A percentile compares a stretch with the other conserved stretches of the same genome.
Conservation (phyloP, 2,888 invertebrate genomes). For the Aspidiotus rigidus region DNA sequence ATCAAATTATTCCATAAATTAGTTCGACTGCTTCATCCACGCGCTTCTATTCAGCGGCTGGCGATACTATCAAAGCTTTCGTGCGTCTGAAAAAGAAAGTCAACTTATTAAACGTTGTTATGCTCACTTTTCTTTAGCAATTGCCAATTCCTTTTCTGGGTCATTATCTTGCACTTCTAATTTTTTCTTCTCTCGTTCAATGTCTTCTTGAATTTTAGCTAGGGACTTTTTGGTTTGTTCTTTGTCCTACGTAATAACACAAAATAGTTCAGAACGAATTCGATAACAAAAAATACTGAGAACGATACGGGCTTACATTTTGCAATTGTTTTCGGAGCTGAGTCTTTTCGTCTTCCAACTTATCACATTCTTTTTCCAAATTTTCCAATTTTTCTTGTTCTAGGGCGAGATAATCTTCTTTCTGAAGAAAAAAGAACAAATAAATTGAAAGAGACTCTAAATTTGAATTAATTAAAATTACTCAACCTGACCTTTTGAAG, state of each 20-base stretch:
- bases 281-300: not conserved
- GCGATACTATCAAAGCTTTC: too few relatives aligned
- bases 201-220: conserved; percentile 13
- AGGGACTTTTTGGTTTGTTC: conserved; percentile 8
- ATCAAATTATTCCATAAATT: too few relatives aligned
- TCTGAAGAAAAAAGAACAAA: not conserved
- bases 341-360: conserved; percentile 8
- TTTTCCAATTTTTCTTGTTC: conserved; percentile 15
- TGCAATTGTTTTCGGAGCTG: not conserved
- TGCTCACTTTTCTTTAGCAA: conserved; percentile 1
- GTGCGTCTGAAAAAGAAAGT: too few relatives aligned
- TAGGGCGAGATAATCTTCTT: conserved; percentile 10
- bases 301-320: conserved; percentile 3
- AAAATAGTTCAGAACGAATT: not conserved
- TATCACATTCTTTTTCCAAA: conserved; percentile 4
- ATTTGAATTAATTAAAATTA: conserved; percentile 5
- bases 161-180: conserved; percentile 1
- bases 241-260: conserved; percentile 9
- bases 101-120: too few relatives aligned
- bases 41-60: too few relatives aligned
- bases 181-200: conserved; percentile 15
- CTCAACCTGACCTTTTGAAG: conserved; percentile 9
- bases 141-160: conserved; percentile 5
- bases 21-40: too few relatives aligned
- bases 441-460: not conserved